Conservation (phyloP, 2,113 vertebrate species). For the Sprattus sprattus region DNA sequence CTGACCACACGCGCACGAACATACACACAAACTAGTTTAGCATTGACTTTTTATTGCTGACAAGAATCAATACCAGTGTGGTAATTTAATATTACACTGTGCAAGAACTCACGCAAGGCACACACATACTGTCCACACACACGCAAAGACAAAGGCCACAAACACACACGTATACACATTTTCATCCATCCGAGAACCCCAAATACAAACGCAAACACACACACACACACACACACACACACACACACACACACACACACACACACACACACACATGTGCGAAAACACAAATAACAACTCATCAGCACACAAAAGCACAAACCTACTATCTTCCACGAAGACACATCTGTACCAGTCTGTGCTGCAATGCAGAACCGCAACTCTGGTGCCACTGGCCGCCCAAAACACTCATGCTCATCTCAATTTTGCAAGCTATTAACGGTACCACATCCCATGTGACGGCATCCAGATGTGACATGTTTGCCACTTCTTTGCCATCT, state of each 20-base stretch:
- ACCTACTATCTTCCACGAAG: no score
- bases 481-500: neutral
- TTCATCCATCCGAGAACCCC: neutral
- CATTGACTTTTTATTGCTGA: conserved; percentile 18
- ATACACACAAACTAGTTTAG: neutral
- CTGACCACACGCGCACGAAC: neutral
- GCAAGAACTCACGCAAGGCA: neutral
- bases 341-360: neutral
- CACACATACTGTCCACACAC: neutral
- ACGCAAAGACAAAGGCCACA: neutral
- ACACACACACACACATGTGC: neutral
- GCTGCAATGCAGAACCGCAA: neutral
- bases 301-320: neutral
- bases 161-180: neutral
- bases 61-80: neutral
- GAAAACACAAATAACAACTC: neutral
- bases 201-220: neutral
- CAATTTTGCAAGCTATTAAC: neutral
- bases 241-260: neutral
- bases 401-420: neutral
- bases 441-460: neutral
- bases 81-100: neutral
- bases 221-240: neutral
- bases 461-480: neutral
- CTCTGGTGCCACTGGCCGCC: neutral